Evolutionary conservation across 1,140 invertebrate species (phyloP).

Genomic region (Gryllus bimaculatus): DNA sequence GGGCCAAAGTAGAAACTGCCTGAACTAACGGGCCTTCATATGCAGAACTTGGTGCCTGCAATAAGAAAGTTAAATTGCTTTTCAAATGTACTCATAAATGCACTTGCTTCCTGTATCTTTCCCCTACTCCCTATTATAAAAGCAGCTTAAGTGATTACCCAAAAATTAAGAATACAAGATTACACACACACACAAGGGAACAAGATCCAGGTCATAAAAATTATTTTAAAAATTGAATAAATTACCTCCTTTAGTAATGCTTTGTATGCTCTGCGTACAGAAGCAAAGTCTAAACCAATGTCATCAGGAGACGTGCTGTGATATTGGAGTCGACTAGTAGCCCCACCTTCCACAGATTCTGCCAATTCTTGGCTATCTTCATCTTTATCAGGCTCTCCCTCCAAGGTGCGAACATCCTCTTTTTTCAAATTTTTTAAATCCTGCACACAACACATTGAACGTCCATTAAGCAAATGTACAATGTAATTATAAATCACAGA

Average conservation of each 20-base stretch:
- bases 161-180: no score
- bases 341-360: constrained; percentile 3
- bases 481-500: no score
- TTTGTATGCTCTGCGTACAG: constrained; percentile 52
- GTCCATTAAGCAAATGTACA: no score
- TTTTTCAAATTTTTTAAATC: constrained; percentile 44
- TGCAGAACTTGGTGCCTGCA: constrained; percentile 36
- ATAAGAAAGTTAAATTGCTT: neutral
- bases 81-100: no score
- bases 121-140: no score
- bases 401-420: constrained; percentile 55
- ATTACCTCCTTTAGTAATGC: constrained; percentile 26
- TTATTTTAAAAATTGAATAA: constrained; percentile 37
- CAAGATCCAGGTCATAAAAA: neutral
- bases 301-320: constrained; percentile 32
- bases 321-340: neutral
- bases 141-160: no score
- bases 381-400: constrained; percentile 76
- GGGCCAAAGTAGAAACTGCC: constrained; percentile 62
- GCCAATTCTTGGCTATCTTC: constrained; percentile 47
- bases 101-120: no score
- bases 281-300: constrained; percentile 46
- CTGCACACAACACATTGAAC: neutral
- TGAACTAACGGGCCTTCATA: constrained; percentile 69
- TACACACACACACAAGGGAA: no score